phyloP scores from a whole-genome alignment of 2,113 vertebrate genomes.

The Perca fluviatilis region DNA sequence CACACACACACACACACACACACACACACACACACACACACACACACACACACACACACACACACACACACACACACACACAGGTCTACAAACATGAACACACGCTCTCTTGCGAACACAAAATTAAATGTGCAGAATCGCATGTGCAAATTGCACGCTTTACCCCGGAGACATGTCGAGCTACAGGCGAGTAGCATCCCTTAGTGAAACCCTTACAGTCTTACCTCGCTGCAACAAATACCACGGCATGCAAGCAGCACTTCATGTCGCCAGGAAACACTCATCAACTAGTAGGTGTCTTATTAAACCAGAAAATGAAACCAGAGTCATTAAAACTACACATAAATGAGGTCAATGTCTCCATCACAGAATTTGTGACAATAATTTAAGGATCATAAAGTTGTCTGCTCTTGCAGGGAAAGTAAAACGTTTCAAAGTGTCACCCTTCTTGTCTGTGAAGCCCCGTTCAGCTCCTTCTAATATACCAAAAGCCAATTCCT shows the following conservation, averaged over 20 bases:
- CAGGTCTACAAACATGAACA: conserved; percentile 32
- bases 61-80: conserved; percentile 26
- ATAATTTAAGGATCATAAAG: conserved; percentile 33
- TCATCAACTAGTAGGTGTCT: conserved; percentile 15
- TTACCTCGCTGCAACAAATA: conserved; percentile 1
- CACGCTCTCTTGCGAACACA: neutral
- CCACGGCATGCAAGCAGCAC: neutral
- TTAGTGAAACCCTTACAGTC: neutral
- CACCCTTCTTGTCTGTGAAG: conserved; percentile 34
- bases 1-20: conserved; percentile 21
- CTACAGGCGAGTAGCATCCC: conserved; percentile 27
- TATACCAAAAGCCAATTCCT: conserved; percentile 56
- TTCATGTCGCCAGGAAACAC: conserved; percentile 20
- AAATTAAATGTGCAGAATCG: conserved; percentile 33
- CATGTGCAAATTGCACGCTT: conserved; percentile 33
- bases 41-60: conserved; percentile 33
- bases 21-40: conserved; percentile 32
- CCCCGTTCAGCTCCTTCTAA: conserved; percentile 49
- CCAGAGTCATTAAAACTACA: conserved; percentile 41
- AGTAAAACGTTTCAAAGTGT: conserved; percentile 35
- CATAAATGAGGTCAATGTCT: conserved; percentile 24
- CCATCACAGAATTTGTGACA: neutral
- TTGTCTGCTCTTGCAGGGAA: conserved; percentile 22
- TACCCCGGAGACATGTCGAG: conserved; percentile 38
- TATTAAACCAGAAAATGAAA: conserved; percentile 42